These are phyloP conservation scores for Caenorhabditis elegans DNA, from an alignment of 1,140 invertebrate species.

Conservation along the genomic window WBcel235 BX284604.4:17277501-17278000, in stretches of 20 bases:
- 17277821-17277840: too few species aligned
- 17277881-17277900: too few species aligned
- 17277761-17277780: too few species aligned
- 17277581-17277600: not conserved
- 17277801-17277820: too few species aligned
- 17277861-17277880: too few species aligned
- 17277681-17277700: not conserved
- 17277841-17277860: too few species aligned
- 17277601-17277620: not conserved
- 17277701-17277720: not conserved
- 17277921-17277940: not conserved
- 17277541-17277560: not conserved
- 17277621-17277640: not conserved
- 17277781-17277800: too few species aligned
- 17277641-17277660: not conserved
- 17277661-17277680: not conserved
- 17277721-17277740: not conserved
- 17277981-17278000: not conserved
- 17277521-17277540: constrained; percentile 1
- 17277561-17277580: not conserved
- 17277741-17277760: too few species aligned
- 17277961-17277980: not conserved
- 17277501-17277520: constrained; percentile 17
- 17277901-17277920: not conserved
- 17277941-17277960: not conserved